Base-by-base conservation (phyloP, 2,888 invertebrate species). In the Pedicia rivosa region DNA sequence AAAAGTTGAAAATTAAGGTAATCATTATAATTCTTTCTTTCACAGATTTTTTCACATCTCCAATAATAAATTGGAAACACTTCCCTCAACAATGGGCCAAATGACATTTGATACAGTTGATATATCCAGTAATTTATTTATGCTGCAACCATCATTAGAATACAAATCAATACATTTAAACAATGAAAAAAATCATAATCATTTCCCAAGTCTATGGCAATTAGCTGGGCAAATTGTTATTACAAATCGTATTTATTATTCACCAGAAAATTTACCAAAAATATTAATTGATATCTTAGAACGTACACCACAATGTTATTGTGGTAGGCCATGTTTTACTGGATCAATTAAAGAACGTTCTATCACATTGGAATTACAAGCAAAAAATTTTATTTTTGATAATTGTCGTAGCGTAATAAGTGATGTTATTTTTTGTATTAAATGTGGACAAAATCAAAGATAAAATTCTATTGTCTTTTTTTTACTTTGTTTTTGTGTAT, bases 301-400 rank as follows among this genome's bases (percentile, higher is more conserved):
- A 3, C 55, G 58, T 40, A 47, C 54, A 5, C 60, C 59, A 3
- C 50, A 50, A 27, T 60, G 59, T 40, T 47, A 48, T 12, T 60
- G 59, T 25, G 57, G 57, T 3, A 50, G 50, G 29, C 40, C 58
- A 2, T 57, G 57, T 27, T 59, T 50, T 37, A 29, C 25, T 13
- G 32, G 48, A 10, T 32, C 49, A 1, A 44, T 59, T 2, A 38
- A 52, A 22, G 51, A 55, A 32, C 51, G 58, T 7, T 53, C 54
- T 0, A 46, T 48, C 2, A 47, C 53, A 43, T 50, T 56, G 1
- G 53, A 52, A 20, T 50, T 59, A 36, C 48, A 48, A 40, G 49
- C 59, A 13, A 58, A 57, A 32, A 46, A 53, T 38, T 47, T 59
- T 2, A 49, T 54, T 1, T 12, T 20, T 5, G 32, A 22, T 22